Conservation (phyloP, 2,888 invertebrate species). For the Diarsia brunnea region DNA sequence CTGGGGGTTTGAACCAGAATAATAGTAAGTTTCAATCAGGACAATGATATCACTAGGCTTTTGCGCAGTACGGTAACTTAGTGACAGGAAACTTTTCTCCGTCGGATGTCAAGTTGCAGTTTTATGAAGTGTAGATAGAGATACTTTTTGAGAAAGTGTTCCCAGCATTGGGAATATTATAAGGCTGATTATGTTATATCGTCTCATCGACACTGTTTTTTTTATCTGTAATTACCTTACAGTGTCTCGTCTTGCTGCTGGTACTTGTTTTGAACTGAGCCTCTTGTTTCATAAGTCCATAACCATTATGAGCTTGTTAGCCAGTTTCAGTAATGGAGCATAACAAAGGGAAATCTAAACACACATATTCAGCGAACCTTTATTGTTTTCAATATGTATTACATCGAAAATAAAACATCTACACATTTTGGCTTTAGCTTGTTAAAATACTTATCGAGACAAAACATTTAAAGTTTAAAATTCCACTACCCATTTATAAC, state of each 20-base stretch:
- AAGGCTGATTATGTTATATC: no score
- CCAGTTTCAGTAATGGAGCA: neutral
- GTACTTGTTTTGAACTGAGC: neutral
- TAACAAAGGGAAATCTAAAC: constrained; percentile 6
- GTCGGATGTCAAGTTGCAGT: neutral
- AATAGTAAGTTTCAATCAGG: neutral
- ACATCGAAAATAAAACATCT: constrained; percentile 84
- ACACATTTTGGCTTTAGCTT: constrained; percentile 76
- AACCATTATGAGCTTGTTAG: neutral
- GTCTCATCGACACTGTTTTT: no score
- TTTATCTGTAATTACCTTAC: neutral
- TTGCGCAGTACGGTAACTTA: constrained; percentile 3
- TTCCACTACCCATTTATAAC: constrained; percentile 82
- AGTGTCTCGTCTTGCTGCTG: neutral
- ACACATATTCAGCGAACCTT: constrained; percentile 74
- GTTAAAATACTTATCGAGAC: constrained; percentile 80
- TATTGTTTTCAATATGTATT: constrained; percentile 83
- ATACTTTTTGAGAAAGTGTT: neutral
- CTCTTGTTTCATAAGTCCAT: neutral
- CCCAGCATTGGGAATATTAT: no score
- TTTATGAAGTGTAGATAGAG: neutral
- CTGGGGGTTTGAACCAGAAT: neutral
- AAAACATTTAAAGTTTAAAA: constrained; percentile 82
- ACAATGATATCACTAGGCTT: neutral
- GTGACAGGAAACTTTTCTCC: neutral